These are phyloP conservation scores for Blastobasis adustella DNA, from an alignment of 2,888 invertebrate genomes.

Conservation along the genomic window DNA sequence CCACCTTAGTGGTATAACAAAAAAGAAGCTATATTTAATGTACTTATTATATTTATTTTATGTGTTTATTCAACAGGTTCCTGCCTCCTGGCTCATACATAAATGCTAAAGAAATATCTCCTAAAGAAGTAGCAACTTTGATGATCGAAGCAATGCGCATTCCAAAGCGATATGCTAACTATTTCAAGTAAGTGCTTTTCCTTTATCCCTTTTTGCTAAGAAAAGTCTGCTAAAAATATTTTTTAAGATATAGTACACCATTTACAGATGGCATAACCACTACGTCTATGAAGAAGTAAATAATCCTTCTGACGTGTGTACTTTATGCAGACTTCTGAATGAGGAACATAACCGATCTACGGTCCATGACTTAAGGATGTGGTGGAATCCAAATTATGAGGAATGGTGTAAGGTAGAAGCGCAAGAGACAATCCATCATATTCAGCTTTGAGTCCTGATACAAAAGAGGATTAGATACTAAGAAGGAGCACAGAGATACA, in stretches of 20 bases:
- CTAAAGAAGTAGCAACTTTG: slow-evolving; percentile 26
- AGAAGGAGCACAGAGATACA: too few relatives aligned
- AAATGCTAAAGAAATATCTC: slow-evolving; percentile 32
- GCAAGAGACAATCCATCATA: neutral
- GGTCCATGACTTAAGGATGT: slow-evolving; percentile 32
- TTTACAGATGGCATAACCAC: slow-evolving; percentile 50
- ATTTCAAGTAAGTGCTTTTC: slow-evolving; percentile 36
- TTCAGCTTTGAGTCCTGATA: neutral
- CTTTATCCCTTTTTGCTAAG: too few relatives aligned
- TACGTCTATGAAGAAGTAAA: slow-evolving; percentile 32
- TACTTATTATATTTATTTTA: neutral
- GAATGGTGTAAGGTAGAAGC: slow-evolving; percentile 8
- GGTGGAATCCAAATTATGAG: slow-evolving; percentile 43
- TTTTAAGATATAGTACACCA: too few relatives aligned
- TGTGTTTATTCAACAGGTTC: slow-evolving; percentile 29
- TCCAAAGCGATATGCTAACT: slow-evolving; percentile 30
- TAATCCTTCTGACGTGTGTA: slow-evolving; percentile 31
- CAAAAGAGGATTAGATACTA: too few relatives aligned
- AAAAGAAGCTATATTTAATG: too few relatives aligned
- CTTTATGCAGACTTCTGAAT: slow-evolving; percentile 38
- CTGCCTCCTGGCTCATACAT: slow-evolving; percentile 52
- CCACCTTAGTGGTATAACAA: too few relatives aligned
- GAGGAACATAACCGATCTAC: slow-evolving; percentile 15
- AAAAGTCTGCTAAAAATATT: too few relatives aligned
- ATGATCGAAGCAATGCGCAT: slow-evolving; percentile 35